phyloP scores from a whole-genome alignment of 2,888 invertebrate genomes.

The Coleophora flavipennella region DNA sequence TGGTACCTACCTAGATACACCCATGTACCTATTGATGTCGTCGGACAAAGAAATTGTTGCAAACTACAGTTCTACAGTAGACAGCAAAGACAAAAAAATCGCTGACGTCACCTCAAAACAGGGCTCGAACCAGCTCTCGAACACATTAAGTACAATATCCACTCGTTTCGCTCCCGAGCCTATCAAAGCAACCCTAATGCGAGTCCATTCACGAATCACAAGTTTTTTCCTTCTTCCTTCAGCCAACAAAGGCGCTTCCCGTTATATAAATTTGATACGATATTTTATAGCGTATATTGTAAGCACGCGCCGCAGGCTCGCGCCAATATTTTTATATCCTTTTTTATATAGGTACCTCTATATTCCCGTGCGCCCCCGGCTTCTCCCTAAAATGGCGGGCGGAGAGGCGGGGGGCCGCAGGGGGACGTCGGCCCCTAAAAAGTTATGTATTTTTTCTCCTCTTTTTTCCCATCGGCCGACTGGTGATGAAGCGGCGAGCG shows the following conservation, averaged over 20 bases:
- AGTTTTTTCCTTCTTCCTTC: conserved; percentile 43
- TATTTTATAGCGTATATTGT: conserved; percentile 53
- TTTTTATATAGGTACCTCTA: too few species aligned
- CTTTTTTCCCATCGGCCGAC: conserved; percentile 61
- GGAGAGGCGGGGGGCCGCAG: conserved; percentile 26
- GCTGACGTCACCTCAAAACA: not conserved
- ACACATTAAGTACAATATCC: conserved; percentile 1
- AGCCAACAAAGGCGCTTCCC: conserved; percentile 52
- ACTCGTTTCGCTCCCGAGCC: conserved; percentile 21
- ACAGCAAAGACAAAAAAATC: not conserved
- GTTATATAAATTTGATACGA: conserved; percentile 65
- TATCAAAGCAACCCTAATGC: conserved; percentile 37
- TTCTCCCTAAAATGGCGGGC: conserved; percentile 19
- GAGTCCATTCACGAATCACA: conserved; percentile 36
- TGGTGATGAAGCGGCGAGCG: conserved; percentile 61
- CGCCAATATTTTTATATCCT: conserved; percentile 41
- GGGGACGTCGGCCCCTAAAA: conserved; percentile 63
- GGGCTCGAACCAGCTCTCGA: too few species aligned
- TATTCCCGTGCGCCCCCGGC: conserved; percentile 27
- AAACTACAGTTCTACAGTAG: too few species aligned
- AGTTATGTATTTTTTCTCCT: conserved; percentile 71
- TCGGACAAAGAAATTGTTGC: too few species aligned
- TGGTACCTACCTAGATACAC: too few species aligned
- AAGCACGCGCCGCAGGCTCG: conserved; percentile 55
- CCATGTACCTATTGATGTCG: too few species aligned